Base-by-base conservation (phyloP, 2,113 vertebrate species). In the Rhinolophus sinicus region DNA sequence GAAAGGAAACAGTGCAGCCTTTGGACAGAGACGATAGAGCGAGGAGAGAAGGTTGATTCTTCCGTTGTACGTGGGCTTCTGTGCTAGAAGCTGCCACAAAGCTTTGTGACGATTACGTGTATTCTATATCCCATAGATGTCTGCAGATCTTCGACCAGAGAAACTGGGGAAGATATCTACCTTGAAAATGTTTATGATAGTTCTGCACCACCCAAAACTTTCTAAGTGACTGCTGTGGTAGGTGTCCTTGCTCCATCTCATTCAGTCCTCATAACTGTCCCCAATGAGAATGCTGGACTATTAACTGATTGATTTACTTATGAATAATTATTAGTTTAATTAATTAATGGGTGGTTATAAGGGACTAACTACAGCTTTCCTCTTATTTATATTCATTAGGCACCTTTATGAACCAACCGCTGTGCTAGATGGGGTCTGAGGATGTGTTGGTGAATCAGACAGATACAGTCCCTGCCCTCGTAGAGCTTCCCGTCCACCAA, bases 51-150 rank as follows among this genome's bases (percentile, higher is more conserved):
- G 70, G 58, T 2, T 15, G 73, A 35, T 24, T 26, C 60, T 54
- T 3, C 60, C 16, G 33, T 5, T 38, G 47, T 12, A 5, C 1
- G 1, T 8, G 18, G 75, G 40, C 35, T 60, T 58, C 86, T 15
- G 22, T 22, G 65, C 72, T 11, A 30, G 54, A 30, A 70, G 52
- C 16, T 1, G 8, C 30, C 82, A n/a, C n/a, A 16, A 2, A 54
- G 14, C 1, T 0, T 7, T 0, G 3, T 5, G 56, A 26, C 0
- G 0, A 6, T 58, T 22, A 38, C 12, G 5, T 1, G 3, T 9
- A 24, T 33, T 9, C 85, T 54, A 7, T 0, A 0, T 54, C 64
- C 58, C 52, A 0, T 0, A 3, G 3, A 0, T 2, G 50, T 13
- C 28, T 64, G 33, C 22, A 28, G 2, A 54, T 35, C 21, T 26